Evolutionary conservation across 2,113 vertebrate genomes (phyloP).

Genomic region (Polypterus bichir): DNA sequence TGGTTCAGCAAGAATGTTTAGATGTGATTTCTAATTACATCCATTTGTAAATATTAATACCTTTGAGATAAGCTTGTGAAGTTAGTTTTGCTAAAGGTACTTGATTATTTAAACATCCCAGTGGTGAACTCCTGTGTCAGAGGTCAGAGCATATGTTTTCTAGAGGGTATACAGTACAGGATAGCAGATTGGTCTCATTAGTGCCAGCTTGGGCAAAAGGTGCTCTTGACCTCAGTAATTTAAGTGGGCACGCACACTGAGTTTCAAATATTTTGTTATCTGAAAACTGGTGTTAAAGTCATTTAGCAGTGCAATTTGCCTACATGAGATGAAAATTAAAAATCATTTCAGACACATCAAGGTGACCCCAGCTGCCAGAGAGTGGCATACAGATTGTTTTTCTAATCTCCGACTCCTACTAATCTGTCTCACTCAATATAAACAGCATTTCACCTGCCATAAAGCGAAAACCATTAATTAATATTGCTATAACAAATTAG

Average conservation of each 20-base stretch:
- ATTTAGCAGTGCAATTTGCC: conserved; percentile 32
- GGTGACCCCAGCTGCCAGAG: conserved; percentile 56
- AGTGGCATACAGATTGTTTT: conserved; percentile 53
- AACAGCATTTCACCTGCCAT: conserved; percentile 40
- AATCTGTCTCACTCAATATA: conserved; percentile 58
- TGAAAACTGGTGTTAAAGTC: conserved; percentile 26
- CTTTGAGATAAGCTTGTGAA: no score
- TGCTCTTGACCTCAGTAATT: no score
- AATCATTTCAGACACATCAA: conserved; percentile 54
- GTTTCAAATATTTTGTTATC: conserved; percentile 11
- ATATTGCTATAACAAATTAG: conserved; percentile 68
- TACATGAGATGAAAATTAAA: conserved; percentile 44
- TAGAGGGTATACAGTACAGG: no score
- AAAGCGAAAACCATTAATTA: conserved; percentile 67
- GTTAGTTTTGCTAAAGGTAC: no score
- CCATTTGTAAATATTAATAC: no score
- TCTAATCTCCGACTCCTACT: conserved; percentile 51
- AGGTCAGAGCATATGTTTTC: no score
- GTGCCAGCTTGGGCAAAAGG: no score
- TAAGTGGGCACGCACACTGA: conserved; percentile 2
- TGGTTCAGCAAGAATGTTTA: no score
- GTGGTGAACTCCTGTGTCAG: no score
- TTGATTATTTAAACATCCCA: no score
- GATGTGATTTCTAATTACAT: no score
- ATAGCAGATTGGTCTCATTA: no score